Percentiles rank a stretch among this genome's conserved stretches.
Conservation (phyloP, 2,888 invertebrate genomes). For the Malacosoma neustria region DNA sequence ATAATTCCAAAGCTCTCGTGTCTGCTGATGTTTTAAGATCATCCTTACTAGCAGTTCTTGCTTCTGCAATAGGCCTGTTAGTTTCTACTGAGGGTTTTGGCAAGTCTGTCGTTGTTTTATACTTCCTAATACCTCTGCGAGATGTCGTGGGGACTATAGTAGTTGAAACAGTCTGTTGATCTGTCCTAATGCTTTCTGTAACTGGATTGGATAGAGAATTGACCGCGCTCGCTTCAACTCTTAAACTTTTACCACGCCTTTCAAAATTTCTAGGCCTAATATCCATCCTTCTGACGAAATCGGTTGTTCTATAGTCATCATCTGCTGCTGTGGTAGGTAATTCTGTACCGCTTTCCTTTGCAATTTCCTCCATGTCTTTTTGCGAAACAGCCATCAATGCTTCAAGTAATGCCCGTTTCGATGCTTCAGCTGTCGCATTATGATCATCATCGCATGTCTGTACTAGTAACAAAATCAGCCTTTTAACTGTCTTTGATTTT, state of each 20-base stretch:
- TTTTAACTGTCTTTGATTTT: conserved; percentile 82
- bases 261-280: conserved; percentile 27
- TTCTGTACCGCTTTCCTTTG: conserved; percentile 44
- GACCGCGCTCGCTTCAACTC: conserved; percentile 47
- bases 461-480: conserved; percentile 83
- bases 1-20: conserved; percentile 85
- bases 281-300: conserved; percentile 32
- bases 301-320: conserved; percentile 32
- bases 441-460: conserved; percentile 85
- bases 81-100: conserved; percentile 27
- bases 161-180: conserved; percentile 36
- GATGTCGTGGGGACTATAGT: conserved; percentile 40
- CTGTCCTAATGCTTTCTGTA: conserved; percentile 30
- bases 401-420: conserved; percentile 79
- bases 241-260: conserved; percentile 45
- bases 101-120: conserved; percentile 38
- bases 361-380: conserved; percentile 66
- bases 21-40: conserved; percentile 76
- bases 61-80: conserved; percentile 56
- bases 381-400: conserved; percentile 80
- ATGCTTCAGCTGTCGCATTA: conserved; percentile 81
- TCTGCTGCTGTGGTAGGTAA: conserved; percentile 29
- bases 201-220: conserved; percentile 56
- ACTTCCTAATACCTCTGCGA: conserved; percentile 53
- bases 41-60: conserved; percentile 38